These are phyloP conservation scores for Orycteropus afer DNA, from an alignment of 2,113 vertebrate species.

Conservation along the genomic window DNA sequence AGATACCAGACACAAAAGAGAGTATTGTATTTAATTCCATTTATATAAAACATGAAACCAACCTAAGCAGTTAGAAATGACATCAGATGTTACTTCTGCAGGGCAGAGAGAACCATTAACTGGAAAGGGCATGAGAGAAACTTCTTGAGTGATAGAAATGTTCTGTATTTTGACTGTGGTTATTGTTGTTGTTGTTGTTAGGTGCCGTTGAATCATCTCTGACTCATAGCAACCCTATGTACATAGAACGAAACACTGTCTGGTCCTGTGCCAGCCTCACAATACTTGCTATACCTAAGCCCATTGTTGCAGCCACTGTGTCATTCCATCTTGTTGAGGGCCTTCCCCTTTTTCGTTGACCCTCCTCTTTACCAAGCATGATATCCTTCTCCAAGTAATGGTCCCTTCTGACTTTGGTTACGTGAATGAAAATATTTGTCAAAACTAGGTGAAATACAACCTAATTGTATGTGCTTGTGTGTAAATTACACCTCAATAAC, in stretches of 20 bases:
- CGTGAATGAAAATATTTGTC: neutral
- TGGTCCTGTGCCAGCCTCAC: too few species aligned
- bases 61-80: neutral
- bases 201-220: too few species aligned
- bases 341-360: too few species aligned
- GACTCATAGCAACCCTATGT: too few species aligned
- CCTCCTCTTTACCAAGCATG: too few species aligned
- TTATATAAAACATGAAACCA: neutral
- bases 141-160: neutral
- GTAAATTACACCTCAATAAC: neutral
- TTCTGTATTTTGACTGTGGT: neutral
- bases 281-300: too few species aligned
- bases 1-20: neutral
- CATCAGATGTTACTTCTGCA: neutral
- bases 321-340: too few species aligned
- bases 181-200: too few species aligned
- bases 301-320: too few species aligned
- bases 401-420: neutral
- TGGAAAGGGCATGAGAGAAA: neutral
- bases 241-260: too few species aligned
- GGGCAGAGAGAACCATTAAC: fast-evolving
- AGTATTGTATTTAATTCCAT: neutral
- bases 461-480: neutral
- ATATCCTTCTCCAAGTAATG: too few species aligned
- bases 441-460: neutral